Evolutionary conservation across 2,113 vertebrate species (phyloP).

Genomic region (Phrynosoma blainvillii): DNA sequence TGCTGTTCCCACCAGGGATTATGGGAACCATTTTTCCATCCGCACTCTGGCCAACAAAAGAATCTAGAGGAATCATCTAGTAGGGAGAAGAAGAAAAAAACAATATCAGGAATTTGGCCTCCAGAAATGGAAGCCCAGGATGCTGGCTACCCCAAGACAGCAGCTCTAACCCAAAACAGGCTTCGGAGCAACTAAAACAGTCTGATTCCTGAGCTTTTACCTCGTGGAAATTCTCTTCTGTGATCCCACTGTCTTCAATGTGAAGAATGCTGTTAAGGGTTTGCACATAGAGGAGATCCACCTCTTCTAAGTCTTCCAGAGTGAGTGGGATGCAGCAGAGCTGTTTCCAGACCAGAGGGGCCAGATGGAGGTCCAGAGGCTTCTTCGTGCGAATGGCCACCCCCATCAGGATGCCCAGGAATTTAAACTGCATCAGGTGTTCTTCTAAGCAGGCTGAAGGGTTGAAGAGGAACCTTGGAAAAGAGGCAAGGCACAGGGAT

Average conservation of each 20-base stretch:
- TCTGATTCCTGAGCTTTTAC: slow-evolving; percentile 47
- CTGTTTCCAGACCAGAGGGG: slow-evolving; percentile 88
- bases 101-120: neutral
- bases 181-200: too few species aligned
- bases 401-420: slow-evolving; percentile 88
- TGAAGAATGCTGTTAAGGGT: slow-evolving; percentile 91
- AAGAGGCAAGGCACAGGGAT: slow-evolving; percentile 27
- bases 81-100: slow-evolving; percentile 41
- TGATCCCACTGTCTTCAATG: slow-evolving; percentile 91
- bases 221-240: slow-evolving; percentile 89
- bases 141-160: neutral
- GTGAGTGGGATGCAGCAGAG: slow-evolving; percentile 86
- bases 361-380: slow-evolving; percentile 86
- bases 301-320: slow-evolving; percentile 87
- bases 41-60: slow-evolving; percentile 87
- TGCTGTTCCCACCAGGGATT: slow-evolving; percentile 88
- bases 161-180: neutral
- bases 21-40: slow-evolving; percentile 91
- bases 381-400: slow-evolving; percentile 90
- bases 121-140: neutral
- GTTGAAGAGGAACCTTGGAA: slow-evolving; percentile 84
- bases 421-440: slow-evolving; percentile 87
- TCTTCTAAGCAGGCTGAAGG: slow-evolving; percentile 85
- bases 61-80: slow-evolving; percentile 90
- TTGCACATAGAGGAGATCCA: slow-evolving; percentile 88